These are phyloP conservation scores for Protonibea diacanthus DNA, from an alignment of 2,797 vertebrate genomes.

Conservation along the genomic window DNA sequence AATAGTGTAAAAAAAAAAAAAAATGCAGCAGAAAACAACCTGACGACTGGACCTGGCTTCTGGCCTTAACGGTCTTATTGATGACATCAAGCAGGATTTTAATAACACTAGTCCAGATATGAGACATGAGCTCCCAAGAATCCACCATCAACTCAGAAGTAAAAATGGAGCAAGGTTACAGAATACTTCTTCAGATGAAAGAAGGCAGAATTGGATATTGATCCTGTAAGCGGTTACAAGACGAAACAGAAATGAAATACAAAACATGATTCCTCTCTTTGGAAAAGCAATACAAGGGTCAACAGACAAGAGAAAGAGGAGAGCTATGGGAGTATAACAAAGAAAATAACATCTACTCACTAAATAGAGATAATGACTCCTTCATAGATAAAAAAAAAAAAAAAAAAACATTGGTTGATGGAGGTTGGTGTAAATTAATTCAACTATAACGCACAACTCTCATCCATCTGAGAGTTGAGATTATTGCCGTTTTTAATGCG, in stretches of 20 bases:
- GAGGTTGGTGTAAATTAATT: neutral
- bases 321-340: neutral
- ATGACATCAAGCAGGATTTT: constrained; percentile 33
- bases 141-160: constrained; percentile 15
- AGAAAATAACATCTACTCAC: neutral
- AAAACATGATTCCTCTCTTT: constrained; percentile 29
- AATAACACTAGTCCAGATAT: constrained; percentile 3
- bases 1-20: too few species aligned
- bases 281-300: constrained; percentile 5
- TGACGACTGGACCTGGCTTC: too few species aligned
- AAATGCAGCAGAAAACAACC: too few species aligned
- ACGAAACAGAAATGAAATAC: constrained; percentile 46
- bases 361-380: constrained; percentile 6
- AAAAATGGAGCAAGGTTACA: constrained; percentile 18
- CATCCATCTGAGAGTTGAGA: neutral
- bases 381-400: too few species aligned
- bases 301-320: constrained; percentile 9
- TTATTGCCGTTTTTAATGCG: neutral
- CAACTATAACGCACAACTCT: neutral
- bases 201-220: constrained; percentile 66
- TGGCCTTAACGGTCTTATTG: neutral
- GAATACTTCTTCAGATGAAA: constrained; percentile 47
- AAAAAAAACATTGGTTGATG: neutral
- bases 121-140: neutral
- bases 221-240: constrained; percentile 38